Percentiles rank a stretch among this genome's conserved stretches.
Evolutionary conservation across 92 coral and sea anemone species (phyloP).

Genomic region (Muricea muricata): DNA sequence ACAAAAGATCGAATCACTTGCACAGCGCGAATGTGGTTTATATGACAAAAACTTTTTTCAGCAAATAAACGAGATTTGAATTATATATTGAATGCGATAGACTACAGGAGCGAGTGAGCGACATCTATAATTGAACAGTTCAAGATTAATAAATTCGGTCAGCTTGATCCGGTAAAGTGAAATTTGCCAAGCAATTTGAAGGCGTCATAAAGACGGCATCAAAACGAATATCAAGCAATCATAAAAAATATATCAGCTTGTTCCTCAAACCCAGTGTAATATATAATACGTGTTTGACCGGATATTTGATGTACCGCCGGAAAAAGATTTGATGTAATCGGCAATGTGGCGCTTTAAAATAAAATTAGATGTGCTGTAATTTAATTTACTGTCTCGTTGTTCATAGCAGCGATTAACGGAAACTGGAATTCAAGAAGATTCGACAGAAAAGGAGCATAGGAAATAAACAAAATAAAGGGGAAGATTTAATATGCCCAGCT

Average conservation of each 20-base stretch:
- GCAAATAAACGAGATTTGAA: too few relatives aligned
- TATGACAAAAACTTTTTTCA: too few relatives aligned
- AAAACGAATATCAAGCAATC: neutral
- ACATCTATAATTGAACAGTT: neutral
- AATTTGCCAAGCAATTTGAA: neutral
- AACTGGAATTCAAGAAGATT: neutral
- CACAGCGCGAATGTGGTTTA: too few relatives aligned
- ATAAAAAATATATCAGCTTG: neutral
- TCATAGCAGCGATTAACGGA: constrained; percentile 2
- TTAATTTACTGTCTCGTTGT: constrained; percentile 1
- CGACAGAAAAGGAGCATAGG: neutral
- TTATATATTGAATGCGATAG: too few relatives aligned
- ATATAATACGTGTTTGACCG: neutral
- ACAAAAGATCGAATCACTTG: too few relatives aligned
- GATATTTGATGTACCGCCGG: neutral
- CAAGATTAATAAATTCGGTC: neutral
- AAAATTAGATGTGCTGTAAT: neutral
- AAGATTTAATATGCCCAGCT: neutral
- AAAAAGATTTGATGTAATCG: neutral
- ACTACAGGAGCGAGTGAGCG: neutral
- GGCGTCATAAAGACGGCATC: neutral
- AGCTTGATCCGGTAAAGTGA: neutral
- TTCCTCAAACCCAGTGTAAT: neutral
- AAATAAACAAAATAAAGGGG: neutral
- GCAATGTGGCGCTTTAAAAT: neutral